Evolutionary conservation across 2,797 vertebrate species (phyloP), one percentile per base, ranked within the genome.

Genomic region (Sebastes oblongus): DNA sequence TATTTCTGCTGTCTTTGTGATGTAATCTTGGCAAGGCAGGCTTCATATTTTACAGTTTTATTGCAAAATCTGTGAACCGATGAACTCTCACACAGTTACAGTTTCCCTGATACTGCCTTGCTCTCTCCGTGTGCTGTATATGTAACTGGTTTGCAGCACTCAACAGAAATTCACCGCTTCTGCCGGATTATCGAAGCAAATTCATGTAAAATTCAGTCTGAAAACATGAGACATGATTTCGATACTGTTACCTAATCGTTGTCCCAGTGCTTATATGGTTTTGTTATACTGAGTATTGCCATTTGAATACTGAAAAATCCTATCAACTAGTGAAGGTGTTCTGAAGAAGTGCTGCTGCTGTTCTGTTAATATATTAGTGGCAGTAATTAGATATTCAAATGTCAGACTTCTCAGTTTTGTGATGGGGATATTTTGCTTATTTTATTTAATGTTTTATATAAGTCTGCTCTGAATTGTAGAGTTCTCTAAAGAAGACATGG

Each of bases 401-500:
- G 8, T 30, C 6, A 30, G 12, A 13, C 46, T 8, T 46, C 25
- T 58, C n/a, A 32, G 3, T 70, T 72, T 8, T 36, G 11, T 46
- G 18, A 30, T 52, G n/a, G 59, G 3, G 3, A 42, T 9, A 32
- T 64, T 55, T 56, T 34, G 1, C 2, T 1, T 22, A 52, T 59
- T n/a, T 54, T 54, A 8, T 82, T 32, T 62, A 0, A 20, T n/a
- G 32, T 11, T 39, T 76, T 4, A 64, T 64, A 1, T 61, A 25
- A 50, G 54, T 73, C 32, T 70, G 0, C 6, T 34, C 30, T 50
- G 36, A 32, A 56, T 60, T 66, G 25, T 66, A 99, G 98, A 98
- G 54, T 99, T 99, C 88, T 98, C 97, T 85, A 97, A 97, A 94
- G 98, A 99, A 93, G 98, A 99, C 86, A 97, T 99, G 97, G 98